Conservation (phyloP, 2,113 vertebrate species). For the Pantherophis guttatus region DNA sequence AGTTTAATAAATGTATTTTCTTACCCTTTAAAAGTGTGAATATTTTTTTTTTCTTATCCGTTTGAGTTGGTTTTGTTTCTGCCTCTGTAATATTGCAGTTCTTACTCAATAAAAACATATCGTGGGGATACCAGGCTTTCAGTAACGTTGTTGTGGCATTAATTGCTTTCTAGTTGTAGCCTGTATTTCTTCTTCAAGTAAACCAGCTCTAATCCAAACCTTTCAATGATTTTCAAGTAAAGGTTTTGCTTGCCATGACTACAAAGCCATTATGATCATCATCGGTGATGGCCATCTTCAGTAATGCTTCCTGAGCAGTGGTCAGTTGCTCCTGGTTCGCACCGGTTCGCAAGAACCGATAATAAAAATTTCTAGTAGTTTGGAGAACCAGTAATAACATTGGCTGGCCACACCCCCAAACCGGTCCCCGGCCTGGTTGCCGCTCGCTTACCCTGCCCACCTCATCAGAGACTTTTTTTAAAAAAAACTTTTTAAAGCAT, state of each 20-base stretch:
- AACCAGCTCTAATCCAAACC: neutral
- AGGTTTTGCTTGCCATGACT: neutral
- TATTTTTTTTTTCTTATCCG: neutral
- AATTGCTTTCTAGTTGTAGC: neutral
- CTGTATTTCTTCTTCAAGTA: neutral
- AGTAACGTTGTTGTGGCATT: neutral
- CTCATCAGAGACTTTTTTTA: no score
- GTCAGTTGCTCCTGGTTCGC: no score
- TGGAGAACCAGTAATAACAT: no score
- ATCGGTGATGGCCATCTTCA: neutral
- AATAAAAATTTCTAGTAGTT: no score
- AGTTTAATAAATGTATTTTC: slow-evolving; percentile 83
- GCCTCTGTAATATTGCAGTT: slow-evolving; percentile 29
- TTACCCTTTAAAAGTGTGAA: slow-evolving; percentile 55
- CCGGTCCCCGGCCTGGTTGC: no score
- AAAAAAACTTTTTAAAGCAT: no score
- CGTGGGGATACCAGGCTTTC: slow-evolving; percentile 10
- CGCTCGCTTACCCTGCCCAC: no score
- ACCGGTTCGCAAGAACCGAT: no score
- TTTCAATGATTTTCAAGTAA: neutral
- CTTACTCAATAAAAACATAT: slow-evolving; percentile 27
- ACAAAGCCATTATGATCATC: neutral
- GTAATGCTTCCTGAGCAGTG: neutral
- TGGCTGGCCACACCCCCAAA: no score
- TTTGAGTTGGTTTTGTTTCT: neutral